Conservation (phyloP, 2,797 vertebrate genomes). For the Sebastes diploproa region DNA sequence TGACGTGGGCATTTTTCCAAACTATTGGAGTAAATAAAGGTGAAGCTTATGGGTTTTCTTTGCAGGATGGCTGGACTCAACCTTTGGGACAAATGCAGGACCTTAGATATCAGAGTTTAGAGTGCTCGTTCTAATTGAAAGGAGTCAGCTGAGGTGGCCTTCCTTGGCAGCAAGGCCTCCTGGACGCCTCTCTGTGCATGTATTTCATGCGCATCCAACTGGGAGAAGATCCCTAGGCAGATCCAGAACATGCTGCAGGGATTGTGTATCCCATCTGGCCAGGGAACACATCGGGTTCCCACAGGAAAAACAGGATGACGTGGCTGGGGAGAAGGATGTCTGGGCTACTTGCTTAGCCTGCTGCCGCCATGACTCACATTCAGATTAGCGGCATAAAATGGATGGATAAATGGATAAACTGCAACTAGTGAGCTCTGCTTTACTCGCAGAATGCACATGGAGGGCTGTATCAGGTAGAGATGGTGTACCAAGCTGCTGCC, state of each 20-base stretch:
- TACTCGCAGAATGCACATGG: neutral
- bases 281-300: neutral
- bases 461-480: neutral
- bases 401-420: neutral
- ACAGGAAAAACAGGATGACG: neutral
- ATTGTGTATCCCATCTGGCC: conserved; percentile 27
- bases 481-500: neutral
- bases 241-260: conserved; percentile 14
- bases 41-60: neutral
- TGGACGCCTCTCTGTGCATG: neutral
- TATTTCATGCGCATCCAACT: conserved; percentile 3
- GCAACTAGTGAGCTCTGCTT: neutral
- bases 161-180: neutral
- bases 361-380: neutral
- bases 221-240: neutral
- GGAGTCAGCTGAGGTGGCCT: neutral
- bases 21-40: neutral
- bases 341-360: neutral
- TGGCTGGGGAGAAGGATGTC: neutral
- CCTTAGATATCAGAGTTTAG: neutral
- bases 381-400: conserved; percentile 1
- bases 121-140: neutral
- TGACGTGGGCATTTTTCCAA: neutral
- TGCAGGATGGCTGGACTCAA: neutral
- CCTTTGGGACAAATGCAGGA: neutral